These are phyloP conservation scores for Azemiops feae DNA, from an alignment of 2,113 vertebrate genomes.

Conservation along the genomic window DNA sequence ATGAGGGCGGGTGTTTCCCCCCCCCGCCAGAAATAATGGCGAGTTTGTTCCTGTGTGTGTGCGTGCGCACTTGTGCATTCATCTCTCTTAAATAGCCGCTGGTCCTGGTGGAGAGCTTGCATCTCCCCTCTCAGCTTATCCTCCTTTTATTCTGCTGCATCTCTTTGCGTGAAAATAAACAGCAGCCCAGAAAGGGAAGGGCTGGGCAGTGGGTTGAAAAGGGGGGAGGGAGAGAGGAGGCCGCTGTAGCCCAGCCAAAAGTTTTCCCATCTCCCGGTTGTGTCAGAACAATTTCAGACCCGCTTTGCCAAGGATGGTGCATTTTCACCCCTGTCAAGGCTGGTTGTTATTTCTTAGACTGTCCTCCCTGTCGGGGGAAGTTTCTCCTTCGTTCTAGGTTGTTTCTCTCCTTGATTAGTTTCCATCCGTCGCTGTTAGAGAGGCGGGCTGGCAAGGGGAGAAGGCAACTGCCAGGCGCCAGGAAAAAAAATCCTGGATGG, in stretches of 20 bases:
- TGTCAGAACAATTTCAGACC: slow-evolving; percentile 27
- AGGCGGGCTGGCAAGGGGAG: not conserved
- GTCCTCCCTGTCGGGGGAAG: not conserved
- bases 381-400: not conserved
- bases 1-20: not conserved
- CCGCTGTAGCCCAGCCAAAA: slow-evolving; percentile 30
- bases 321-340: slow-evolving; percentile 39
- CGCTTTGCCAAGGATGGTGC: slow-evolving; percentile 9
- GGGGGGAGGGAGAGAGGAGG: not conserved
- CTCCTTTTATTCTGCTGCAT: slow-evolving; percentile 36
- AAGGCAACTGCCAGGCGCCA: not conserved
- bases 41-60: not conserved
- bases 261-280: slow-evolving; percentile 30
- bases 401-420: not conserved
- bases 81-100: not conserved
- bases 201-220: not conserved
- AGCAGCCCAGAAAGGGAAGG: slow-evolving; percentile 6
- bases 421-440: not conserved
- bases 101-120: slow-evolving; percentile 35
- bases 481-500: not conserved
- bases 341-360: not conserved
- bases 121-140: slow-evolving; percentile 21
- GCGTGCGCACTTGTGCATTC: not conserved
- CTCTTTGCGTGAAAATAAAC: slow-evolving; percentile 54
- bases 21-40: not conserved